Percentiles rank a stretch among this genome's conserved stretches.
These are phyloP conservation scores for Sakesphorus luctuosus DNA, from an alignment of 2,113 vertebrate species.

Conservation along the genomic window DNA sequence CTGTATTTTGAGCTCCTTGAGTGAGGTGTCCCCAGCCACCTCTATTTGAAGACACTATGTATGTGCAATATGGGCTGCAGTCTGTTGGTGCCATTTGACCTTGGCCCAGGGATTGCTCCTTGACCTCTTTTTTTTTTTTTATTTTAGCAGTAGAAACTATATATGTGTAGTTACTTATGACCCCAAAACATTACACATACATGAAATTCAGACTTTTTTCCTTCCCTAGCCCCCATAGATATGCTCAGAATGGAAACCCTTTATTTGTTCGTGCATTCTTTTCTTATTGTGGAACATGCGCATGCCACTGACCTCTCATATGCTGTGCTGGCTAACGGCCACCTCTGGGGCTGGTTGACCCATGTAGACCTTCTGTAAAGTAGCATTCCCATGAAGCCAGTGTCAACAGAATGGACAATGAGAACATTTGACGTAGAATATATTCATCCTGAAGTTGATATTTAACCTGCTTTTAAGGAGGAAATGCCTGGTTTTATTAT, in stretches of 20 bases:
- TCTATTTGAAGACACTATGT: neutral
- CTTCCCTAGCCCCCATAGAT: neutral
- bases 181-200: neutral
- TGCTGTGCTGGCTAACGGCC: neutral
- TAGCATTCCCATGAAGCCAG: neutral
- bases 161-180: neutral
- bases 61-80: neutral
- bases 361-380: neutral
- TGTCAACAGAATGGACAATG: neutral
- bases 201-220: neutral
- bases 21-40: rapidly evolving
- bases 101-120: neutral
- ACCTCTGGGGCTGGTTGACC: neutral
- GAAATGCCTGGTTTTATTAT: neutral
- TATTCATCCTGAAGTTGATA: neutral
- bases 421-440: neutral
- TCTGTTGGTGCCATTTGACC: neutral
- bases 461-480: neutral
- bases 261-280: neutral
- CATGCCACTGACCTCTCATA: neutral
- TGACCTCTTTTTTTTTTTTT: neutral
- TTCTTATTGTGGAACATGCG: neutral
- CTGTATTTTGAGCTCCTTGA: neutral
- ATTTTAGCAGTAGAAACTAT: neutral
- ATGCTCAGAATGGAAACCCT: neutral